phyloP scores from a whole-genome alignment of 2,888 invertebrate species.

The Drosophila falleni region DNA sequence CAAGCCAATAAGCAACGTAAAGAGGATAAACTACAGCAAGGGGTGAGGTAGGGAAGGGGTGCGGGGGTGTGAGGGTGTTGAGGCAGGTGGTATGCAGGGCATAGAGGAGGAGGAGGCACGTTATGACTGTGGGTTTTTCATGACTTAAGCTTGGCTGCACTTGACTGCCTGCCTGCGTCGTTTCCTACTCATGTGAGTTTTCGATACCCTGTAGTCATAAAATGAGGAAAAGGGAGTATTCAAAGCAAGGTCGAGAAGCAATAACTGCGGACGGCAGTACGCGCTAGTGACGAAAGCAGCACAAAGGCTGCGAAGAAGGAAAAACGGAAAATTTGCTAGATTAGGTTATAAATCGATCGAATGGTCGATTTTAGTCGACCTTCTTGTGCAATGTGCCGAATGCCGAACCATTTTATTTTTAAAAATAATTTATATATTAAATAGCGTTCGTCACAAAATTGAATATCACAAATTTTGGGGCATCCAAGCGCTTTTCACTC shows the following conservation, averaged over 20 bases:
- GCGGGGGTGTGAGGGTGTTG: not conserved
- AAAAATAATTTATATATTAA: too few relatives aligned
- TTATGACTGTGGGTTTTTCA: conserved; percentile 61
- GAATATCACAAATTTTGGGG: too few relatives aligned
- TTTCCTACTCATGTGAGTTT: conserved; percentile 24
- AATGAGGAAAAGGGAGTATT: too few relatives aligned
- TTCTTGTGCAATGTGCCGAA: too few relatives aligned
- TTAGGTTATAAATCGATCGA: too few relatives aligned
- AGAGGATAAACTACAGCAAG: not conserved
- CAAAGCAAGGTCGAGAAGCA: not conserved
- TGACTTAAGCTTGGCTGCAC: conserved; percentile 72
- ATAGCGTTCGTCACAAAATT: too few relatives aligned
- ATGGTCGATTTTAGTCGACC: too few relatives aligned
- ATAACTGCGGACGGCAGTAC: too few relatives aligned
- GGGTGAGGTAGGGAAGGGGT: not conserved
- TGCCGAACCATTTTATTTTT: too few relatives aligned
- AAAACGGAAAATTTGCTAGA: too few relatives aligned
- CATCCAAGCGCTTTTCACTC: too few relatives aligned
- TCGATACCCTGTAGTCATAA: conserved; percentile 32
- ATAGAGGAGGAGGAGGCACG: conserved; percentile 10
- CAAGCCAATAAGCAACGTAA: conserved; percentile 43
- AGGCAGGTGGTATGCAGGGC: conserved; percentile 9
- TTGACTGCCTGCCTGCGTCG: conserved; percentile 57
- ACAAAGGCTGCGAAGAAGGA: too few relatives aligned
- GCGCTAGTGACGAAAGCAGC: not conserved